These are phyloP conservation scores for Drosophila ustulata DNA, from an alignment of 2,888 invertebrate genomes.

Conservation along the genomic window DNA sequence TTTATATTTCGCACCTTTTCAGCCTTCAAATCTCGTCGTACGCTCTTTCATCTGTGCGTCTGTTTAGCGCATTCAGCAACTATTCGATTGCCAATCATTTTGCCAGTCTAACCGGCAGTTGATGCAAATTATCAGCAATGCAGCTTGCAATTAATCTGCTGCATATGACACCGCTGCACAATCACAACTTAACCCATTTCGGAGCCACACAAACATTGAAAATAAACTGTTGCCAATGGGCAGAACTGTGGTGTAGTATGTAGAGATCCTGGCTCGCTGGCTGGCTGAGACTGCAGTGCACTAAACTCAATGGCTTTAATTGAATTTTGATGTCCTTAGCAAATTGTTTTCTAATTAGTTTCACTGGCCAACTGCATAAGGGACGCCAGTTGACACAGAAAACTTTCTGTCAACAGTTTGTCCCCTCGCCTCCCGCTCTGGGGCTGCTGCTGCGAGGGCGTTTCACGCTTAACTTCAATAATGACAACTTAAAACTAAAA, in stretches of 20 bases:
- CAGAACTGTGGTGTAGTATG: conserved; percentile 8
- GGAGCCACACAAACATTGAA: conserved; percentile 43
- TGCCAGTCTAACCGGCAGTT: not conserved
- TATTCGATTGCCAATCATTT: conserved; percentile 45
- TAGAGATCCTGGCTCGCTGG: not conserved
- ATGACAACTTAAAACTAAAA: conserved; percentile 80
- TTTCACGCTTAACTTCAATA: conserved; percentile 50
- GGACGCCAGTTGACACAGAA: conserved; percentile 71
- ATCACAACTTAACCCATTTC: conserved; percentile 76
- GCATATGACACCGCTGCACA: conserved; percentile 74
- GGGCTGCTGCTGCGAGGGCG: not conserved
- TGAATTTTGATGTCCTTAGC: conserved; percentile 81
- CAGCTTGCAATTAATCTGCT: conserved; percentile 77
- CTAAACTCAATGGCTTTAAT: conserved; percentile 79
- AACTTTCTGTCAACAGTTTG: conserved; percentile 73
- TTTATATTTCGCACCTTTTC: conserved; percentile 42
- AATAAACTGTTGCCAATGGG: conserved; percentile 72
- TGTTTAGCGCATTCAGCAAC: conserved; percentile 2
- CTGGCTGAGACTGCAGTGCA: conserved; percentile 59
- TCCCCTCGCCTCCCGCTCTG: conserved; percentile 7
- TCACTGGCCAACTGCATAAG: conserved; percentile 37
- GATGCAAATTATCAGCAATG: conserved; percentile 76
- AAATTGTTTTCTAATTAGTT: conserved; percentile 81
- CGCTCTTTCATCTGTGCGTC: conserved; percentile 11
- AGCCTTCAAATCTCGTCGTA: conserved; percentile 32